Conservation (phyloP, 1,140 invertebrate species). For the Stegodyphus dumicola region DNA sequence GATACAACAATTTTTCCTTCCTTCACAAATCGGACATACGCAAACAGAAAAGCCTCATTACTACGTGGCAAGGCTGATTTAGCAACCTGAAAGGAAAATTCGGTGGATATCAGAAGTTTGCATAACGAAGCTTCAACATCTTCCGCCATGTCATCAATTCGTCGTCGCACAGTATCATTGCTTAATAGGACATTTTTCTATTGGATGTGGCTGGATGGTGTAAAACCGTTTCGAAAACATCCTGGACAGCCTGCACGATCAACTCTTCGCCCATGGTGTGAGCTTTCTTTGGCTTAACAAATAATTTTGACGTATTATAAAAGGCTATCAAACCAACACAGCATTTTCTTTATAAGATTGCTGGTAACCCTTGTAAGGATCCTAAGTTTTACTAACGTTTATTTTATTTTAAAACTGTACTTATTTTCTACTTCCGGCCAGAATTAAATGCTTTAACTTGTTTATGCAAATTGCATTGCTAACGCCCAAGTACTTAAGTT, state of each 20-base stretch:
- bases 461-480: too few relatives aligned
- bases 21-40: constrained; percentile 7
- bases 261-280: constrained; percentile 57
- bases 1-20: constrained; percentile 17
- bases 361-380: too few relatives aligned
- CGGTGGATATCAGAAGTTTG: neutral
- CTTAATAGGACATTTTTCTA: constrained; percentile 11
- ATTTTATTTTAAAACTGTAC: too few relatives aligned
- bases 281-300: constrained; percentile 55
- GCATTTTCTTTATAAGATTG: constrained; percentile 1
- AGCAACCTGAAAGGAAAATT: constrained; percentile 43
- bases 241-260: constrained; percentile 35
- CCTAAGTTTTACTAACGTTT: too few relatives aligned
- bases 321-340: constrained; percentile 5
- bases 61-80: constrained; percentile 22
- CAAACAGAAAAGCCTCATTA: constrained; percentile 26
- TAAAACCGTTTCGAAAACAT: constrained; percentile 35
- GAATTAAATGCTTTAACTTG: too few relatives aligned
- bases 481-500: too few relatives aligned
- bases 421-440: too few relatives aligned
- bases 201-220: constrained; percentile 21
- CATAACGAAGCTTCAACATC: neutral
- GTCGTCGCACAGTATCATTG: constrained; percentile 9
- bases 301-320: constrained; percentile 55
- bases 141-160: constrained; percentile 10